Percentiles rank a stretch among this genome's conserved stretches.
phyloP scores from a whole-genome alignment of 2,797 vertebrate species.

The Danio tinwini region DNA sequence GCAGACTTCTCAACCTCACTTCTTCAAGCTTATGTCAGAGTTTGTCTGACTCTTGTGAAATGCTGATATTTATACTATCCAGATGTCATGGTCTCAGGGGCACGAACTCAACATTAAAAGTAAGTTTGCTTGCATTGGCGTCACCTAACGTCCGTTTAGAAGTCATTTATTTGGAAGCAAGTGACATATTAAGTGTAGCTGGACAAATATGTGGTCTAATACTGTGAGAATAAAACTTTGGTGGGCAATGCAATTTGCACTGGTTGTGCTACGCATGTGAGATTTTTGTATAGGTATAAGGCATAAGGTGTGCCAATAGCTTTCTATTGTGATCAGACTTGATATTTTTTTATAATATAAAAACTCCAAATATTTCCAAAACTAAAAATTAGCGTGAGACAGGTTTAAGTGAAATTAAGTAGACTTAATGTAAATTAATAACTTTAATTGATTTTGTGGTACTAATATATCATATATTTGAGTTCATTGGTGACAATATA shows the following conservation, averaged over 20 bases:
- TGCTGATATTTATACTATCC: conserved; percentile 50
- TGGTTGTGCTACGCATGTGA: background rate
- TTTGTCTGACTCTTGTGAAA: conserved; percentile 51
- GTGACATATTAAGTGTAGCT: background rate
- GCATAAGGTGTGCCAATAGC: background rate
- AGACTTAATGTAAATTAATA: too few relatives aligned
- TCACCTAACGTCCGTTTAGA: conserved; percentile 26
- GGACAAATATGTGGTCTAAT: background rate
- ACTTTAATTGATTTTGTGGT: too few relatives aligned
- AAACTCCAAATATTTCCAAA: too few relatives aligned
- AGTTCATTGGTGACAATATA: too few relatives aligned
- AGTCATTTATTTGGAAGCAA: conserved; percentile 40
- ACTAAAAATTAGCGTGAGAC: too few relatives aligned
- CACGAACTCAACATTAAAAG: conserved; percentile 14
- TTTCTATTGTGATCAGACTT: background rate
- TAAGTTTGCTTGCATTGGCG: conserved; percentile 30
- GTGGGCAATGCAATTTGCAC: too few relatives aligned
- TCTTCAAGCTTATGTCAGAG: conserved; percentile 51
- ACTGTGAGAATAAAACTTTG: background rate
- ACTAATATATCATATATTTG: too few relatives aligned
- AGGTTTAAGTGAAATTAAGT: too few relatives aligned
- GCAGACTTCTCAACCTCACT: conserved; percentile 40
- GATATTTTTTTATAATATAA: too few relatives aligned
- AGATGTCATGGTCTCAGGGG: conserved; percentile 40
- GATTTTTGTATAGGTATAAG: too few relatives aligned